phyloP scores from a whole-genome alignment of 2,888 invertebrate genomes.

The Criorhina ranunculi region DNA sequence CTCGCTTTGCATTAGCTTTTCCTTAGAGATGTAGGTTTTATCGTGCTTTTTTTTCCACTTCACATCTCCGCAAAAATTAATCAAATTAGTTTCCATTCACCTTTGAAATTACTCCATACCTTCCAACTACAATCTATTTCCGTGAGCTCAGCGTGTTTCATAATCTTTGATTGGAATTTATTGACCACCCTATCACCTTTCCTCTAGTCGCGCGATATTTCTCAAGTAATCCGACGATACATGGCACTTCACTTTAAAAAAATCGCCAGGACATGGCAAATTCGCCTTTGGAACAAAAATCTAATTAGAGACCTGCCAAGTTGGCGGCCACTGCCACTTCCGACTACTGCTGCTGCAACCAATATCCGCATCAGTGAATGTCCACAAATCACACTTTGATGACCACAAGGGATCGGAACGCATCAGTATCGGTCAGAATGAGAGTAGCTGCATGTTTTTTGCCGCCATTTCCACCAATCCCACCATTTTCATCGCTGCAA shows the following conservation, averaged over 20 bases:
- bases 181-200: conserved; percentile 25
- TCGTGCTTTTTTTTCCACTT: too few relatives aligned
- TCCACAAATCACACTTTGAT: conserved; percentile 74
- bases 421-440: conserved; percentile 39
- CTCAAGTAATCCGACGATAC: conserved; percentile 54
- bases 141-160: conserved; percentile 20
- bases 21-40: too few relatives aligned
- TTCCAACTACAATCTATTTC: conserved; percentile 9
- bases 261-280: conserved; percentile 52
- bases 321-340: conserved; percentile 51
- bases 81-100: conserved; percentile 10
- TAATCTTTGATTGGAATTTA: conserved; percentile 54
- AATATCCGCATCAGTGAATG: conserved; percentile 71
- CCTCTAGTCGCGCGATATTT: conserved; percentile 27
- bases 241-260: conserved; percentile 58
- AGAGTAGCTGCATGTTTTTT: conserved; percentile 29
- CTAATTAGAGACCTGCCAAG: conserved; percentile 73
- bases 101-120: conserved; percentile 10
- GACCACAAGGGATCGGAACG: conserved; percentile 70
- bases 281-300: conserved; percentile 70
- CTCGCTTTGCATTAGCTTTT: too few relatives aligned
- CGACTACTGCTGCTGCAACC: conserved; percentile 44
- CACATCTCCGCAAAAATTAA: background rate
- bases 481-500: conserved; percentile 55
- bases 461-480: conserved; percentile 45